phyloP scores from a whole-genome alignment of 2,888 invertebrate genomes.

The Candidula unifasciata region DNA sequence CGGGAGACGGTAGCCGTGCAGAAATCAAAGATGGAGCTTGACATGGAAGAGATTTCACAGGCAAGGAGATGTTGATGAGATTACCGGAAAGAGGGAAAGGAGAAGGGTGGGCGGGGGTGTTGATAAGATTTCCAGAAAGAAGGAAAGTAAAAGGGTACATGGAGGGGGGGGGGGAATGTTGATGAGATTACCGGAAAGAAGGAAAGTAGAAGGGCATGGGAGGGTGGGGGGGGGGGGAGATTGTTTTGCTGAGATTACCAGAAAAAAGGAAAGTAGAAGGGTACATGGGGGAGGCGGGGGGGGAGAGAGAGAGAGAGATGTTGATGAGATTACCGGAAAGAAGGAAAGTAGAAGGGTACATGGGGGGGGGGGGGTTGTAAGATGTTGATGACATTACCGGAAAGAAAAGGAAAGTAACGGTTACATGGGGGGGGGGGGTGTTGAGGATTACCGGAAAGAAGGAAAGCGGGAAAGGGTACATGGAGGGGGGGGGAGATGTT shows the following conservation, averaged over 20 bases:
- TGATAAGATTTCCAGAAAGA: neutral
- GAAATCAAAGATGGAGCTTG: too few relatives aligned
- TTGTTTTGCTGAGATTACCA: neutral
- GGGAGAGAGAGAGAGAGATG: too few relatives aligned
- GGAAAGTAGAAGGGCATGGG: neutral
- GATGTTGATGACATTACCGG: too few relatives aligned
- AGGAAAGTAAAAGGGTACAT: neutral
- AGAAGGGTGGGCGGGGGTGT: neutral
- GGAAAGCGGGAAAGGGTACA: too few relatives aligned
- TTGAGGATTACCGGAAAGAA: too few relatives aligned
- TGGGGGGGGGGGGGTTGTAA: neutral
- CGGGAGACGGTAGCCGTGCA: neutral
- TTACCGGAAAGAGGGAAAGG: neutral
- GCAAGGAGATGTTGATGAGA: neutral
- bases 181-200: neutral
- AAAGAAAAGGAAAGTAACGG: too few relatives aligned
- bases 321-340: neutral
- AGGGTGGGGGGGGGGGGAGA: neutral
- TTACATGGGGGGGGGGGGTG: too few relatives aligned
- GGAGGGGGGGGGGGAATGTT: neutral
- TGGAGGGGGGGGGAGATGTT: too few relatives aligned
- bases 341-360: neutral
- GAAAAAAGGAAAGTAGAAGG: neutral
- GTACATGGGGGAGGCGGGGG: too few relatives aligned
- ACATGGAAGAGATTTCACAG: neutral